A percentile compares a stretch with the other conserved stretches of the same genome.
Evolutionary conservation across 2,113 vertebrate genomes (phyloP).

Genomic region (Xiphorhynchus elegans): DNA sequence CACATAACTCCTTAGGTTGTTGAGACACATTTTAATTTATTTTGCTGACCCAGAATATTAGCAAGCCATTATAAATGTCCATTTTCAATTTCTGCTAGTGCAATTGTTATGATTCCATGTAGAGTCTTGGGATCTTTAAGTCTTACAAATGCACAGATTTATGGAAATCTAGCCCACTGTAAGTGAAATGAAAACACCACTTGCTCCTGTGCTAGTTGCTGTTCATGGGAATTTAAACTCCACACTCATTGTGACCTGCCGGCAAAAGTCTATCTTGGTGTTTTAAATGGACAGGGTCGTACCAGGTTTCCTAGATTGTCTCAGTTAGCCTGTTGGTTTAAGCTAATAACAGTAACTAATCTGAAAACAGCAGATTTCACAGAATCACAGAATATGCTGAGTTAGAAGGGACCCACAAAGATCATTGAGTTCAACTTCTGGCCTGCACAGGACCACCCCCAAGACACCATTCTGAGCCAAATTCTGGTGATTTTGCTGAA

Average conservation of each 20-base stretch:
- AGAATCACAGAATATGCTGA: background rate
- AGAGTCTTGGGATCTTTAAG: background rate
- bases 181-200: background rate
- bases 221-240: background rate
- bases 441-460: background rate
- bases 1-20: background rate
- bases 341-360: background rate
- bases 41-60: background rate
- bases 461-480: background rate
- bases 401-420: background rate
- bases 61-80: background rate
- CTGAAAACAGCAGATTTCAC: background rate
- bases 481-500: background rate
- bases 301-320: background rate
- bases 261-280: background rate
- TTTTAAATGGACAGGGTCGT: background rate
- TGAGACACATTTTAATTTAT: background rate
- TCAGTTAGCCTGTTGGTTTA: background rate
- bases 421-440: background rate
- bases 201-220: background rate
- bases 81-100: background rate
- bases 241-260: background rate
- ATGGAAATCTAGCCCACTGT: background rate
- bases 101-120: background rate
- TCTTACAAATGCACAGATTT: background rate